A percentile compares a stretch with the other conserved stretches of the same genome.
phyloP scores from a whole-genome alignment of 2,113 vertebrate genomes.

The Macquaria australasica region DNA sequence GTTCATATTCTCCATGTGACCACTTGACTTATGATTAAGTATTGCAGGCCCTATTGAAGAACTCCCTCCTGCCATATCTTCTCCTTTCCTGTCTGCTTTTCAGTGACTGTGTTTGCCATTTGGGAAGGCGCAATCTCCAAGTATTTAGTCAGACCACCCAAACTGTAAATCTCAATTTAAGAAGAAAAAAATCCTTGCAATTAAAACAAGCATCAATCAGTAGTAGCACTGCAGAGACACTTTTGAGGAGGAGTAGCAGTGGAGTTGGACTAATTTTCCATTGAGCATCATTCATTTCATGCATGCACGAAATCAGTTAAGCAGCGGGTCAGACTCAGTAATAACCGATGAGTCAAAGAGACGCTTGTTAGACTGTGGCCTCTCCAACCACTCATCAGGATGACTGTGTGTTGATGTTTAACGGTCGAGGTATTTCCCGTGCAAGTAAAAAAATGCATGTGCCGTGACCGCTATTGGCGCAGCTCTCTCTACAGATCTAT shows the following conservation, averaged over 20 bases:
- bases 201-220: slow-evolving; percentile 43
- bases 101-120: slow-evolving; percentile 24
- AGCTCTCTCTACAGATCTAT: slow-evolving; percentile 35
- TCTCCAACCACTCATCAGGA: slow-evolving; percentile 53
- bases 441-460: slow-evolving; percentile 31
- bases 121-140: slow-evolving; percentile 1
- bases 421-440: slow-evolving; percentile 58
- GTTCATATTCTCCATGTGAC: slow-evolving; percentile 25
- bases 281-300: slow-evolving; percentile 41
- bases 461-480: slow-evolving; percentile 51
- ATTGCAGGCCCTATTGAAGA: slow-evolving; percentile 13
- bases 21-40: slow-evolving; percentile 55
- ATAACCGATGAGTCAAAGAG: slow-evolving; percentile 61
- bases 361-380: slow-evolving; percentile 53
- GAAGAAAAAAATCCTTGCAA: slow-evolving; percentile 2
- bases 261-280: slow-evolving; percentile 33
- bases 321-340: slow-evolving; percentile 20
- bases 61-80: slow-evolving; percentile 19
- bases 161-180: slow-evolving; percentile 49
- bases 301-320: slow-evolving; percentile 34
- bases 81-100: slow-evolving; percentile 26
- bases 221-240: not conserved
- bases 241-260: not conserved
- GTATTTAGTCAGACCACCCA: slow-evolving; percentile 57
- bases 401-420: slow-evolving; percentile 72